phyloP scores from a whole-genome alignment of 1,140 invertebrate species.

The Diploscapter pachys region DNA sequence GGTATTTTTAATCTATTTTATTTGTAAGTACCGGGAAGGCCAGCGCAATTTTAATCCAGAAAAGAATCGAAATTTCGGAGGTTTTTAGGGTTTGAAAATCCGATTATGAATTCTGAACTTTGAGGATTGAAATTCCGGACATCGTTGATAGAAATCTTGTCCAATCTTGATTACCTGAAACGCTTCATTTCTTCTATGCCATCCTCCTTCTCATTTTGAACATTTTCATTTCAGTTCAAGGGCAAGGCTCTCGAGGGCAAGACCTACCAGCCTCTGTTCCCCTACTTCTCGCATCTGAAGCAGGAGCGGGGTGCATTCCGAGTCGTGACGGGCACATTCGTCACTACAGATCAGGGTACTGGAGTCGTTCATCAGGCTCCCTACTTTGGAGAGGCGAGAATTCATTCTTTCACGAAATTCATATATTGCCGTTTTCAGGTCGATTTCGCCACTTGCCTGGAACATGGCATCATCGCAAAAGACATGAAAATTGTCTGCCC shows the following conservation, averaged over 20 bases:
- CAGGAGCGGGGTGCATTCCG: constrained; percentile 74
- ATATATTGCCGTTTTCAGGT: constrained; percentile 63
- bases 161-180: constrained; percentile 42
- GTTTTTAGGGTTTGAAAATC: too few relatives aligned
- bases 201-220: constrained; percentile 42
- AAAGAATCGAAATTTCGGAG: too few relatives aligned
- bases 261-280: constrained; percentile 83
- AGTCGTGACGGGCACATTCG: constrained; percentile 84
- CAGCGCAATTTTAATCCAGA: too few relatives aligned
- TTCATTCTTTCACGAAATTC: constrained; percentile 11
- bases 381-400: constrained; percentile 84
- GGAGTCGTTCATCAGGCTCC: constrained; percentile 98
- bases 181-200: constrained; percentile 30
- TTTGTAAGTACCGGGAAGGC: neutral
- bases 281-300: constrained; percentile 73
- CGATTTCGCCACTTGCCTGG: constrained; percentile 80
- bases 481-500: constrained; percentile 77
- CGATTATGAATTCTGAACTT: too few relatives aligned
- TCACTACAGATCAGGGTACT: constrained; percentile 92
- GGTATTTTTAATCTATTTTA: neutral
- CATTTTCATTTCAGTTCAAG: constrained; percentile 64
- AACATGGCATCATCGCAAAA: constrained; percentile 74
- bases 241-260: constrained; percentile 78
- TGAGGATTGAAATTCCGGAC: too few relatives aligned
- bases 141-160: too few relatives aligned